Conservation (phyloP, 1,140 invertebrate genomes). For the Stenopsyche tienmushanensis region DNA sequence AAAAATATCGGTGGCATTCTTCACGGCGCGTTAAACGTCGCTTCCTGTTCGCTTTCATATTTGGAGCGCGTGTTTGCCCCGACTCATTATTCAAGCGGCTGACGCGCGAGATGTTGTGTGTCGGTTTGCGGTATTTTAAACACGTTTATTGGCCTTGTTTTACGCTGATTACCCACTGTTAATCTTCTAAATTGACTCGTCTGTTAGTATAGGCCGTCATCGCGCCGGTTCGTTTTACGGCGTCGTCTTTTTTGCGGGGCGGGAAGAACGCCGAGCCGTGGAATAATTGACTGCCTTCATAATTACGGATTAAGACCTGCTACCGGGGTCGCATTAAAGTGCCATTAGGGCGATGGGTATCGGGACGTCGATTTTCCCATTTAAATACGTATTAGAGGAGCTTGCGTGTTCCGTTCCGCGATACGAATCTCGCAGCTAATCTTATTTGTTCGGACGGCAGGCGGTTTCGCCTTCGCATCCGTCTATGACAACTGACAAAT, state of each 20-base stretch:
- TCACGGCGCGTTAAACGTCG: slow-evolving; percentile 6
- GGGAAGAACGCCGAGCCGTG: slow-evolving; percentile 18
- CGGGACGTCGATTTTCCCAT: slow-evolving; percentile 25
- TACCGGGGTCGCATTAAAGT: slow-evolving; percentile 38
- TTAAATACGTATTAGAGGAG: neutral
- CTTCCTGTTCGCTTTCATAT: too few relatives aligned
- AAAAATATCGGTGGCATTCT: too few relatives aligned
- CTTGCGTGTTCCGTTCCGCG: neutral
- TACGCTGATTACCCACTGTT: slow-evolving; percentile 40
- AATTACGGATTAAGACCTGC: slow-evolving; percentile 39
- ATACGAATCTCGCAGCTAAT: slow-evolving; percentile 24
- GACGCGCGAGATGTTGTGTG: slow-evolving; percentile 31
- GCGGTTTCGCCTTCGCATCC: too few relatives aligned
- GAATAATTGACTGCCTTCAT: slow-evolving; percentile 38
- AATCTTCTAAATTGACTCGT: slow-evolving; percentile 42
- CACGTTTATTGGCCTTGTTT: slow-evolving; percentile 41
- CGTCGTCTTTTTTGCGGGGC: slow-evolving; percentile 32
- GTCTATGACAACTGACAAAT: too few relatives aligned
- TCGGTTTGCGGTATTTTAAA: slow-evolving; percentile 41
- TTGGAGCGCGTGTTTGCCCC: slow-evolving; percentile 1
- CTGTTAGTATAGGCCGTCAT: slow-evolving; percentile 20
- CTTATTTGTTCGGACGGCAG: slow-evolving; percentile 21
- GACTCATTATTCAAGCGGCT: slow-evolving; percentile 30
- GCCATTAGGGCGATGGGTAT: slow-evolving; percentile 38
- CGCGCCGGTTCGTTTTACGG: neutral